phyloP scores from a whole-genome alignment of 2,888 invertebrate genomes.

The Sturmia bella region DNA sequence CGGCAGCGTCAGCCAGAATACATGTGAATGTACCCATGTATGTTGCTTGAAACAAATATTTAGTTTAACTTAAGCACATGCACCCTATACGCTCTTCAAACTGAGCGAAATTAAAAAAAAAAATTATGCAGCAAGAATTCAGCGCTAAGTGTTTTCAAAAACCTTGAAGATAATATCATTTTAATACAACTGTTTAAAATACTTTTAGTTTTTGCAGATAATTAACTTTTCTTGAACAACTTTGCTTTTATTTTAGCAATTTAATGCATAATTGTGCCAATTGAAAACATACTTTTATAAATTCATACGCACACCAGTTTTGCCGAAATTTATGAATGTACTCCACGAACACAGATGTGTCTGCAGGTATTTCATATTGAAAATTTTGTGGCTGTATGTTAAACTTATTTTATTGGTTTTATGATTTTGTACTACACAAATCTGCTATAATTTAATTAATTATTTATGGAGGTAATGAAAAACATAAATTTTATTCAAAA shows the following conservation, averaged over 20 bases:
- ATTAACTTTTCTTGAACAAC: constrained; percentile 13
- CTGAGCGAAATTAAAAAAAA: neutral
- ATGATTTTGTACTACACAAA: neutral
- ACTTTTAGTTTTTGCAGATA: constrained; percentile 1
- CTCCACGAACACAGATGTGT: too few relatives aligned
- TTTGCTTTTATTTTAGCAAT: neutral
- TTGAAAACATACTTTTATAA: neutral
- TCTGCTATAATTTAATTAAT: neutral
- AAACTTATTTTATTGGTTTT: neutral
- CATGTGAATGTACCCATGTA: too few relatives aligned
- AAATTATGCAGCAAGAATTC: neutral
- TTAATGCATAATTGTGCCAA: constrained; percentile 13
- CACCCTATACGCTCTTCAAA: constrained; percentile 20
- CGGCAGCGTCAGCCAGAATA: too few relatives aligned
- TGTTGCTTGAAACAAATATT: neutral
- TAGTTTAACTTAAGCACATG: constrained; percentile 34
- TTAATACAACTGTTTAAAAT: constrained; percentile 16
- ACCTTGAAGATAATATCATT: constrained; percentile 24
- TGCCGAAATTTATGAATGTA: too few relatives aligned
- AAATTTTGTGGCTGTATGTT: neutral
- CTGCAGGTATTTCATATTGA: too few relatives aligned
- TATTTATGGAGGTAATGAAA: neutral
- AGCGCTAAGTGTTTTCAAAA: constrained; percentile 2
- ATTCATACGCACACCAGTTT: neutral
- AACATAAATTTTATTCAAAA: neutral